Evolutionary conservation across 2,888 invertebrate species (phyloP).

Genomic region (Lasioglossum pauxillum): DNA sequence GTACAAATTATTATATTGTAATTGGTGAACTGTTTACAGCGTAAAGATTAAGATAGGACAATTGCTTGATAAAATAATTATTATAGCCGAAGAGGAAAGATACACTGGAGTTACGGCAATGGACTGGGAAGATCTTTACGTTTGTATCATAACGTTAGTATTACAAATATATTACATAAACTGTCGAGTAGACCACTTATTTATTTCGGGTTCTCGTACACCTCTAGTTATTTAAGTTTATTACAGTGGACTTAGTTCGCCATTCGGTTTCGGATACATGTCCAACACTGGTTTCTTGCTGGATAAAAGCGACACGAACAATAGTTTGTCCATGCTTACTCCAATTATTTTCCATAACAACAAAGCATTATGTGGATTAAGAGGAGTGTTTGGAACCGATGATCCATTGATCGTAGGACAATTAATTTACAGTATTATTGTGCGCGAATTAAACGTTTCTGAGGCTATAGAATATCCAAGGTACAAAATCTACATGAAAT

Average conservation of each 20-base stretch:
- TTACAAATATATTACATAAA: conserved; percentile 20
- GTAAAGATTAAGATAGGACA: neutral
- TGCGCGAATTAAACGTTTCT: conserved; percentile 84
- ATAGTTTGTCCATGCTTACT: conserved; percentile 73
- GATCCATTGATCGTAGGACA: conserved; percentile 85
- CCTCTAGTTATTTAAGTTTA: conserved; percentile 33
- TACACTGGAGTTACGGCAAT: conserved; percentile 88
- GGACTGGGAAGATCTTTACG: conserved; percentile 89
- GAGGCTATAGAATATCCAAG: conserved; percentile 85
- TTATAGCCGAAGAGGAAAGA: conserved; percentile 83
- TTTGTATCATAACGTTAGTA: conserved; percentile 89
- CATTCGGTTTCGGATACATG: conserved; percentile 85
- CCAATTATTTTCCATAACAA: conserved; percentile 78
- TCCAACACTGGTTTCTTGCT: conserved; percentile 86
- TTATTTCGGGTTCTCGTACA: neutral
- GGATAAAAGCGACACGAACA: conserved; percentile 81
- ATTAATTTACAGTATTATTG: conserved; percentile 85
- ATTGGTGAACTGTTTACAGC: neutral
- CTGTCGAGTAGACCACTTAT: neutral
- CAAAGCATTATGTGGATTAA: conserved; percentile 84
- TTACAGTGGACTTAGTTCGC: conserved; percentile 86
- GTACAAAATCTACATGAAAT: conserved; percentile 65
- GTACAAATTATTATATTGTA: conserved; percentile 42
- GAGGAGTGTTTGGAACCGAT: conserved; percentile 86
- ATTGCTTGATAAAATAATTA: conserved; percentile 27